Base-by-base conservation (phyloP, 2,797 vertebrate genomes). In the Chelidonichthys spinosus region DNA sequence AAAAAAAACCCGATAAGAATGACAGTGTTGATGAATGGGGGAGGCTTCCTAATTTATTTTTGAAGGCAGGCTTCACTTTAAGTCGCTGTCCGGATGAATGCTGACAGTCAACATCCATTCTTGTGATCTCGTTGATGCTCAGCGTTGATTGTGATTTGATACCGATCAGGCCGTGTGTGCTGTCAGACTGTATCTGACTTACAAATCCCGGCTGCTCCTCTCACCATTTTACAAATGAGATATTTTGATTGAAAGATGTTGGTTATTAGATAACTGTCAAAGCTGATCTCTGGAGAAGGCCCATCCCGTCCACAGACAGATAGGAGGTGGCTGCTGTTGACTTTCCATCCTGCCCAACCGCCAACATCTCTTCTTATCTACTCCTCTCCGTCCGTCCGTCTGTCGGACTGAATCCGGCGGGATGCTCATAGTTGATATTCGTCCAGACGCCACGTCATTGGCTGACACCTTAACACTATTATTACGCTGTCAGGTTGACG, bases 401-500 rank as follows among this genome's bases (percentile, higher is more conserved):
- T 18, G 25, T 25, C 25, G 25, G 25, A 25, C 56, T 59, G 42
- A 71, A 63, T 82, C 69, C 65, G 35, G 32, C 14, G 54, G 7
- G 0, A 66, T 18, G 58, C 59, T 82, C 55, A 37, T 56, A 49
- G 75, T 13, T 87, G 85, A 81, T 84, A 76, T 89, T 90, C 82
- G 79, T 83, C 49, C 53, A 80, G 84, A 63, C 65, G n/a, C 44
- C 66, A 52, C 40, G 58, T 82, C 72, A 84, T 86, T 84, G 74
- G 63, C 75, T 76, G 77, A 73, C 72, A 76, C 70, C 68, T 75
- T 14, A 64, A 15, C 0, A 0, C 61, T 59, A 69, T 75, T 87
- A 82, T 86, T 67, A 43, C 4, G 6, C 81, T 74, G 80, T 82
- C 78, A 70, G 52, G 63, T 60, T 61, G 2, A 2, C 33, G 61